These are phyloP conservation scores for Natrix natrix DNA, from an alignment of 2,797 vertebrate species.

Conservation along the genomic window DNA sequence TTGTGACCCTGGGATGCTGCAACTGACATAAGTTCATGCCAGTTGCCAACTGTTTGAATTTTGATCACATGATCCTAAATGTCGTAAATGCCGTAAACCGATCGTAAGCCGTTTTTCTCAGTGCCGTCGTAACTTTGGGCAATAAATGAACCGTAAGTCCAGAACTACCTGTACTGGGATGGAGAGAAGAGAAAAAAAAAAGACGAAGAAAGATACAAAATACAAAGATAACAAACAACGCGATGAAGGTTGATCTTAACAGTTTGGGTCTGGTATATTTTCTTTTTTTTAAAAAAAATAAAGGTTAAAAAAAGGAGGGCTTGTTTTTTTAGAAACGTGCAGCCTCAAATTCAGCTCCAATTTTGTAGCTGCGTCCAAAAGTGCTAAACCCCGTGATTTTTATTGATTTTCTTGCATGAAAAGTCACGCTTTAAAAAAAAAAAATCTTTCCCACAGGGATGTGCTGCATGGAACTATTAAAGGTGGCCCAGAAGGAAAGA, in stretches of 20 bases:
- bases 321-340: not conserved
- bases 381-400: not conserved
- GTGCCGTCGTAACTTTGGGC: too few species aligned
- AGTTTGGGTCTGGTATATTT: not conserved
- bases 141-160: too few species aligned
- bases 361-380: not conserved
- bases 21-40: too few species aligned
- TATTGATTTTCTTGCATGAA: not conserved
- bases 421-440: not conserved
- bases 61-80: too few species aligned
- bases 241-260: not conserved
- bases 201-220: constrained; percentile 66
- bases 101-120: too few species aligned
- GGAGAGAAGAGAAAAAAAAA: constrained; percentile 59
- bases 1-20: too few species aligned
- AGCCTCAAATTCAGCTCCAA: not conserved
- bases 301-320: not conserved
- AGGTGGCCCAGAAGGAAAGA: not conserved
- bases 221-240: too few species aligned
- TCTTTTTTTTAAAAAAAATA: too few species aligned
- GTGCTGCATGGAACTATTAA: not conserved
- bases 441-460: not conserved
- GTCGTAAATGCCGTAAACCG: too few species aligned
- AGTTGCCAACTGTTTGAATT: too few species aligned
- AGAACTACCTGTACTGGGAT: not conserved